Base-by-base conservation (phyloP, 2,888 invertebrate species). In the Acrobasis consociella region DNA sequence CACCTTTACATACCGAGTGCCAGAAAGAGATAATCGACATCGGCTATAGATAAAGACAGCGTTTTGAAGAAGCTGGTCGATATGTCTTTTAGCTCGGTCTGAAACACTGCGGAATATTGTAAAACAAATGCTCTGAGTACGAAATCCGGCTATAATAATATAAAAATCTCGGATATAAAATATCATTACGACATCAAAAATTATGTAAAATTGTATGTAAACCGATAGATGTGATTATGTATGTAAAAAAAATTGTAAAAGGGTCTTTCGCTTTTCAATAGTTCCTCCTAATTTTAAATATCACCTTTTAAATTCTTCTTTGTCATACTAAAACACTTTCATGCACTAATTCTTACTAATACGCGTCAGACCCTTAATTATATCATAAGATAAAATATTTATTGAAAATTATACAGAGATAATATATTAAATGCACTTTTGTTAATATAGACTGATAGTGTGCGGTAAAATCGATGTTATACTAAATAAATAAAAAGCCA, bases 401-500 rank as follows among this genome's bases (percentile, higher is more conserved):
- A 79, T 81, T 81, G 79, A 79, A 80, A 72, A 66, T 75, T 74
- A 76, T 69, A 77, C 75, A 76, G 78, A 80, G 69, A 80, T 70
- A 82, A 83, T 83, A 82, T 83, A 83, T 83, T 80, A 68, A 77
- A 77, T 72, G 73, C 79, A 78, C 74, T 67, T 74, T 75, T 77
- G 76, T 81, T 78, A 78, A 80, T 74, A 81, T 80, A 80, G 83
- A 82, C 83, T 83, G 82, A 83, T 78, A 74, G 67, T 64, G 64
- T 73, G 74, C 73, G 72, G 69, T 52, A 52, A 51, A 51, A 69
- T 73, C 71, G 68, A 66, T 66, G 67, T 70, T 58, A 69, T 64
- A 74, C 62, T 38, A 16, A 55, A 38, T 53, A 53, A n/a, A n/a
- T n/a, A n/a, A n/a, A n/a, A n/a, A n/a, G 17, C 37, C 53, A 53